Evolutionary conservation across 2,797 vertebrate species (phyloP).

Genomic region (Sebastes vulpes): DNA sequence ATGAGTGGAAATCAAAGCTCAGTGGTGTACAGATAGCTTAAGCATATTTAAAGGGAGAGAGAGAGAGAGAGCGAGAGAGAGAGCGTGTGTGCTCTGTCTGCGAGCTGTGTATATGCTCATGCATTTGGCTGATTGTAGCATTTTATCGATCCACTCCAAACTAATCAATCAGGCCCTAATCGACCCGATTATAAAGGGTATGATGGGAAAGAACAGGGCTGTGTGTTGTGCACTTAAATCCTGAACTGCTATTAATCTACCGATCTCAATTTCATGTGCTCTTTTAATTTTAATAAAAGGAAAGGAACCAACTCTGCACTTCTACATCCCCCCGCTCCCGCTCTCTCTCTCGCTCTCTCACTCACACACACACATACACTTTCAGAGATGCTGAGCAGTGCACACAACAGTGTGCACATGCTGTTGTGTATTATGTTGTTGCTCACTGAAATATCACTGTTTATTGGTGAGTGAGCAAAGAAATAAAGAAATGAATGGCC

Average conservation of each 20-base stretch:
- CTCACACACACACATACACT: neutral
- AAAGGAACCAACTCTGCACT: slow-evolving; percentile 20
- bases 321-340: neutral
- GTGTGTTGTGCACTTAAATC: slow-evolving; percentile 37
- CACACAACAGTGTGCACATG: neutral
- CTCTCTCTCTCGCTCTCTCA: neutral
- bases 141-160: slow-evolving; percentile 62
- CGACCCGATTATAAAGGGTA: slow-evolving; percentile 73
- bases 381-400: neutral
- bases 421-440: neutral
- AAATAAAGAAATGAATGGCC: neutral
- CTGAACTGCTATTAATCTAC: slow-evolving; percentile 43
- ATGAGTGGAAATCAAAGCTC: slow-evolving; percentile 71
- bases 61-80: too few relatives aligned
- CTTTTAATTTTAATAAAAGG: slow-evolving; percentile 55
- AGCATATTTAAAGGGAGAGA: slow-evolving; percentile 54
- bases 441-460: neutral
- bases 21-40: slow-evolving; percentile 45
- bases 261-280: slow-evolving; percentile 29
- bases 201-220: slow-evolving; percentile 39
- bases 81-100: neutral
- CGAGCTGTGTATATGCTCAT: slow-evolving; percentile 20
- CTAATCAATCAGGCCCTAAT: slow-evolving; percentile 72
- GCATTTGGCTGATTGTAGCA: slow-evolving; percentile 62
- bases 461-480: neutral